Base-by-base conservation (phyloP, 1,140 invertebrate species). In the Drosophila bocki region DNA sequence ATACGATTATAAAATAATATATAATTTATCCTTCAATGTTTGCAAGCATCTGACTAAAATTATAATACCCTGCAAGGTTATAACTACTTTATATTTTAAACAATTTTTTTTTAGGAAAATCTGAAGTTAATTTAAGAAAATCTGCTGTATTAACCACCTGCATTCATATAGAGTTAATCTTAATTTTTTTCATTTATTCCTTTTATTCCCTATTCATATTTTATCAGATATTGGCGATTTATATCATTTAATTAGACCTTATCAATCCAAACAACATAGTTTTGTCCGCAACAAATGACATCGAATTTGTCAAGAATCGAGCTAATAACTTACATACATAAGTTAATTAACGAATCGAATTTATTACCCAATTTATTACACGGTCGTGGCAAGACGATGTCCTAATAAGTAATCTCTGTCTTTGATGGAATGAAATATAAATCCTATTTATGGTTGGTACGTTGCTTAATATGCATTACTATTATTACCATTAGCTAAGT, bases 351-450 rank as follows among this genome's bases (percentile, higher is more conserved):
- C 29, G 37, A 35, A 61, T 64, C 54, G 15, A 64, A 61, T 61
- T 61, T 64, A 64, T 60, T 44, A 61, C 11, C 56, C 22, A 61
- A 61, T 64, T 64, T 64, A 60, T 42, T 64, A 61, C 12, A 44
- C 54, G 37, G 33, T 17, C 17, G 9, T 17, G 37, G 61, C 54
- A 33, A 32, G 32, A 9, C 12, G 33, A 60, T 39, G 29, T 61
- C 17, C 17, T 54, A 54, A 54, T 54, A 54, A 64, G 41, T 64
- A 41, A 19, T 58, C 56, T 42, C 9, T 60, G 29, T 33, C 53
- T 63, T 29, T 41, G 26, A 42, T 42, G 13, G 17, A 63, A 29
- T 63, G 35, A 42, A 44, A 33, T 44, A 64, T 44, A 60, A 61
- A 35, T 33, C 12, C 56, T 22, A 33, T 61, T 60, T 26, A 42